Conservation (phyloP, 2,888 invertebrate species). For the Amphipyra tragopoginis region DNA sequence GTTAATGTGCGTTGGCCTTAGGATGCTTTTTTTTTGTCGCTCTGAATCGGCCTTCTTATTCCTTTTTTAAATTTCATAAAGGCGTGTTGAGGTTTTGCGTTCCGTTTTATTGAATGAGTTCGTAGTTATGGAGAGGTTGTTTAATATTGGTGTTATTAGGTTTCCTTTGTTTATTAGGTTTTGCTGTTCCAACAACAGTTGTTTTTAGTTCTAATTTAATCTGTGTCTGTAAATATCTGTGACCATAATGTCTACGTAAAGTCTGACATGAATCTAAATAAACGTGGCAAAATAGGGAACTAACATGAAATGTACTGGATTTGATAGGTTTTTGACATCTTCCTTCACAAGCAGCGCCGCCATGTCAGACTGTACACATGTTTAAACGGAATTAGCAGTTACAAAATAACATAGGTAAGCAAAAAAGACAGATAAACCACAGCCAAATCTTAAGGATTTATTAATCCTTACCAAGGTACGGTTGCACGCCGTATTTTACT, state of each 20-base stretch:
- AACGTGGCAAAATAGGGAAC: too few relatives aligned
- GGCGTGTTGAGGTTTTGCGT: conserved; percentile 41
- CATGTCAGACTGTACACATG: too few relatives aligned
- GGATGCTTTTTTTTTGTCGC: conserved; percentile 32
- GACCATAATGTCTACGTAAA: too few relatives aligned
- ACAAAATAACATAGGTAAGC: background rate
- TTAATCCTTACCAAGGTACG: conserved; percentile 23
- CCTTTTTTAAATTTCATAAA: conserved; percentile 45
- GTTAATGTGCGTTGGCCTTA: conserved; percentile 61
- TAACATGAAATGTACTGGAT: too few relatives aligned
- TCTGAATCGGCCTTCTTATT: conserved; percentile 40
- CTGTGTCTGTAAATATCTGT: too few relatives aligned
- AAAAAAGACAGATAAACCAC: background rate
- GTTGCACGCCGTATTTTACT: conserved; percentile 28
- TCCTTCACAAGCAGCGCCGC: too few relatives aligned
- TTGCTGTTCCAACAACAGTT: background rate
- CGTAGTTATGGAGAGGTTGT: conserved; percentile 13
- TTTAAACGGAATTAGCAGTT: too few relatives aligned
- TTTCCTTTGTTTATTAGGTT: conserved; percentile 15
- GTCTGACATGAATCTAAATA: too few relatives aligned
- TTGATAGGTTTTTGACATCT: too few relatives aligned
- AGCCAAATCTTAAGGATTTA: conserved; percentile 14
- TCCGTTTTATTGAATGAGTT: conserved; percentile 32
- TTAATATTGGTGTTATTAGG: conserved; percentile 27
- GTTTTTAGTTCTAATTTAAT: too few relatives aligned